Evolutionary conservation across 1,140 invertebrate genomes (phyloP).

Genomic region (Lepeophtheirus salmonis): DNA sequence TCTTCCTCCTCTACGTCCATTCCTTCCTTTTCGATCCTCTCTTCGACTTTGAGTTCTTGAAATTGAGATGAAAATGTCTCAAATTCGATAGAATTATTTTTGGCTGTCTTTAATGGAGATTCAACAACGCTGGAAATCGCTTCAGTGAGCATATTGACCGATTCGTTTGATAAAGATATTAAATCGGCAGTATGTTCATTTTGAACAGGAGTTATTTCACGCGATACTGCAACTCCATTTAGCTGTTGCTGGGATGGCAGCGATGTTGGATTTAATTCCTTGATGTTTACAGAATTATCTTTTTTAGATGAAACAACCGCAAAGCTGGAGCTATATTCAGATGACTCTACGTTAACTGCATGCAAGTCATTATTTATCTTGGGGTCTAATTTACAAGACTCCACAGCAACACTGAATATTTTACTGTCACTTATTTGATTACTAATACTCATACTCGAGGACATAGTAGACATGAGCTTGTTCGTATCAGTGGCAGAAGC

Average conservation of each 20-base stretch:
- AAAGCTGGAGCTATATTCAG: background rate
- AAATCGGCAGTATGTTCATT: background rate
- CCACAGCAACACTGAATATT: conserved; percentile 13
- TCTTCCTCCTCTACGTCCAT: conserved; percentile 1
- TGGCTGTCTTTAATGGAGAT: background rate
- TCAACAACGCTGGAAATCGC: background rate
- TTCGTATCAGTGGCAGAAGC: background rate
- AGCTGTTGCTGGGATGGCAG: too few relatives aligned
- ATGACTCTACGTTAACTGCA: background rate
- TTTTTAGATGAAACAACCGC: background rate
- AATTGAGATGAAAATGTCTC: too few relatives aligned
- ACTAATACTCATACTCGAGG: background rate
- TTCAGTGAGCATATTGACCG: background rate
- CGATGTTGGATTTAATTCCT: too few relatives aligned
- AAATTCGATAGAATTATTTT: background rate
- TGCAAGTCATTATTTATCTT: background rate
- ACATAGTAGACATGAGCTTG: background rate
- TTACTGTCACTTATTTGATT: background rate
- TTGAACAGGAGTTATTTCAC: background rate
- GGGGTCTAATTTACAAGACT: background rate
- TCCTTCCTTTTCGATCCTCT: too few relatives aligned
- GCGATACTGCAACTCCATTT: background rate
- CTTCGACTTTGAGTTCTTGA: too few relatives aligned
- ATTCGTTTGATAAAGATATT: background rate
- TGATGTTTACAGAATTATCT: too few relatives aligned